phyloP scores from a whole-genome alignment of 2,797 vertebrate species.

The Poecilia wingei region DNA sequence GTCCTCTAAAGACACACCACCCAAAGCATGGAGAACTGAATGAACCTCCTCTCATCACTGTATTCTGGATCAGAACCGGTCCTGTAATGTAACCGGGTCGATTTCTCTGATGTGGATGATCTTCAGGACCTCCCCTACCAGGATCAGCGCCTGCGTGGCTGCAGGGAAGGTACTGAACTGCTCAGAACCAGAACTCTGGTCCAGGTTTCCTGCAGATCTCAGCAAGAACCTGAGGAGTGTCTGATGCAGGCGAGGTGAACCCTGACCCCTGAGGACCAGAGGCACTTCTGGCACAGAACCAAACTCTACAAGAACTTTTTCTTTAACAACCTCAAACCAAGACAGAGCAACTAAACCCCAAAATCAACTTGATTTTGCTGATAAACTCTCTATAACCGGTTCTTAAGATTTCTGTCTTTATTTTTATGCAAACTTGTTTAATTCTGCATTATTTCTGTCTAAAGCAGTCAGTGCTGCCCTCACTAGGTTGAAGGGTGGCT shows the following conservation, averaged over 20 bases:
- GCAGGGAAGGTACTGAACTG: not conserved
- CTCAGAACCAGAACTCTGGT: not conserved
- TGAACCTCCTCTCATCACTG: not conserved
- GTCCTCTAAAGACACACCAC: not conserved
- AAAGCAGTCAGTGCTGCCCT: not conserved
- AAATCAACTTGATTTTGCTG: not conserved
- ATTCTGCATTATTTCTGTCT: not conserved
- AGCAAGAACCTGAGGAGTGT: not conserved
- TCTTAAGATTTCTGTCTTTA: not conserved
- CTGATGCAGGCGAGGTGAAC: not conserved
- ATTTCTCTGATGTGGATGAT: not conserved
- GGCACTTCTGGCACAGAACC: not conserved
- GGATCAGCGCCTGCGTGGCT: not conserved
- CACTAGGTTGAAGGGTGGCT: not conserved
- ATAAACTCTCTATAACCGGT: not conserved
- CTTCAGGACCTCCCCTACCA: not conserved
- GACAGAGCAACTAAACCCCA: not conserved
- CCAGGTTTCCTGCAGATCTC: not conserved
- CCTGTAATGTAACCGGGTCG: not conserved
- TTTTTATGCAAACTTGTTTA: not conserved
- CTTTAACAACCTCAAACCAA: not conserved
- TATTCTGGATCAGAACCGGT: not conserved
- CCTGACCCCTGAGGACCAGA: not conserved
- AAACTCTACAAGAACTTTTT: not conserved
- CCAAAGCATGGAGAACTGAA: not conserved